Conservation (phyloP, 2,888 invertebrate genomes). For the Parnassius smintheus region DNA sequence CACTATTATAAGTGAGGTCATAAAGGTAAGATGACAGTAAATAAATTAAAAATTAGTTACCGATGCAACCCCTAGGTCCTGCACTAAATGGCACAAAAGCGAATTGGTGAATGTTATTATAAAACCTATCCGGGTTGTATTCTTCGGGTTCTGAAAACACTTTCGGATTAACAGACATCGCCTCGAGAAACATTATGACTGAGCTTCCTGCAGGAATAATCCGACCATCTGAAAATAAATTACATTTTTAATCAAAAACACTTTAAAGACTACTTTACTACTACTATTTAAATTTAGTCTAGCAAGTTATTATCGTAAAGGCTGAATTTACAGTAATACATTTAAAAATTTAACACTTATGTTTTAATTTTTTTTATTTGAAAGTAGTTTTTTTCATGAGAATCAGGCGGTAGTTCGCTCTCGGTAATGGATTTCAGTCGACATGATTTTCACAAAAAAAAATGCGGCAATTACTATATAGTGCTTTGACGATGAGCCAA, state of each 20-base stretch:
- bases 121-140: constrained; percentile 43
- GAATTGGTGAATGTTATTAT: constrained; percentile 37
- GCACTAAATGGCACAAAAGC: constrained; percentile 45
- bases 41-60: constrained; percentile 24
- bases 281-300: no score
- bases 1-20: constrained; percentile 1
- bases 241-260: not conserved
- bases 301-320: no score
- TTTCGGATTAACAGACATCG: constrained; percentile 38
- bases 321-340: no score
- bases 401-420: no score
- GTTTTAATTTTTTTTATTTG: no score
- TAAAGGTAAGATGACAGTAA: not conserved
- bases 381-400: no score
- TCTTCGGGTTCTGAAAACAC: constrained; percentile 41
- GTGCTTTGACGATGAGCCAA: no score
- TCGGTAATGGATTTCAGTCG: no score
- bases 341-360: no score
- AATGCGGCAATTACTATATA: no score
- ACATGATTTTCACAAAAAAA: no score
- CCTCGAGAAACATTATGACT: constrained; percentile 42
- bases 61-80: constrained; percentile 46
- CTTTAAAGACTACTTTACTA: no score
- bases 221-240: constrained; percentile 39
- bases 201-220: constrained; percentile 41